These are phyloP conservation scores for Scatophagus argus DNA, from an alignment of 2,113 vertebrate genomes.

Conservation along the genomic window DNA sequence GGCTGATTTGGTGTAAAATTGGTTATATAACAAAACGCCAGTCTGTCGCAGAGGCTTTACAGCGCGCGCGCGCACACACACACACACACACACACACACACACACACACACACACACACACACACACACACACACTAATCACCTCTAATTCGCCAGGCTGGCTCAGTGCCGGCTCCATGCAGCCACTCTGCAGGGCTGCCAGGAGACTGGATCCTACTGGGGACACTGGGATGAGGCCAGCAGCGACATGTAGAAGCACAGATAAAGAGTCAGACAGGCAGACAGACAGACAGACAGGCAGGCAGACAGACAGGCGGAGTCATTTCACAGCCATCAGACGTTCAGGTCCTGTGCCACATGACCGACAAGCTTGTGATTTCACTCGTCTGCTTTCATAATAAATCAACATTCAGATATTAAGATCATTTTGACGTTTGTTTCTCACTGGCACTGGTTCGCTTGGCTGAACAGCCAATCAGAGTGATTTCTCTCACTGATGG, in stretches of 20 bases:
- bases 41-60: slow-evolving; percentile 56
- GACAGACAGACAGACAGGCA: slow-evolving; percentile 8
- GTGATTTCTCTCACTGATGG: too few species aligned
- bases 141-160: slow-evolving; percentile 66
- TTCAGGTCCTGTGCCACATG: too few species aligned
- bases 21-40: slow-evolving; percentile 65
- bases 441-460: too few species aligned
- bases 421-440: too few species aligned
- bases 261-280: slow-evolving; percentile 7
- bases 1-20: slow-evolving; percentile 51
- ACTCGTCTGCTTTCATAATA: too few species aligned
- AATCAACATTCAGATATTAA: too few species aligned
- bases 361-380: too few species aligned
- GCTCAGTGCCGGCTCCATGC: slow-evolving; percentile 50
- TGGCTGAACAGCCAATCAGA: too few species aligned
- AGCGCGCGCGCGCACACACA: neutral
- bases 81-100: slow-evolving; percentile 13
- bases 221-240: slow-evolving; percentile 35
- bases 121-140: slow-evolving; percentile 51
- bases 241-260: neutral
- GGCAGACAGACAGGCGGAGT: slow-evolving; percentile 16
- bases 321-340: slow-evolving; percentile 1
- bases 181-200: slow-evolving; percentile 40
- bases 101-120: slow-evolving; percentile 18
- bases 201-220: slow-evolving; percentile 39